Percentiles rank a stretch among this genome's conserved stretches.
These are phyloP conservation scores for Musca domestica DNA, from an alignment of 1,140 invertebrate genomes.

Conservation along the genomic window DNA sequence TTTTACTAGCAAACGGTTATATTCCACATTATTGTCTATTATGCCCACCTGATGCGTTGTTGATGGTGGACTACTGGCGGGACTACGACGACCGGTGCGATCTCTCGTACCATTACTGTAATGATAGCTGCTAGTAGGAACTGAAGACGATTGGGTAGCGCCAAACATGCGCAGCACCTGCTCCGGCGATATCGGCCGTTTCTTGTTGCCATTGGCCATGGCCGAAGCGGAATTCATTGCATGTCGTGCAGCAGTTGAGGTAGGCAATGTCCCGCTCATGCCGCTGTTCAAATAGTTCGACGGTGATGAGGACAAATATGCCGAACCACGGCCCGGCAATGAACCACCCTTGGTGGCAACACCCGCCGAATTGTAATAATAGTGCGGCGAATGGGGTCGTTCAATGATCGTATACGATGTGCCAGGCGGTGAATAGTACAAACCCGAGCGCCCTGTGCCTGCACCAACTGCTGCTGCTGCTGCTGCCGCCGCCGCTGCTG, in stretches of 20 bases:
- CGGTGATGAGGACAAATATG: constrained; percentile 63
- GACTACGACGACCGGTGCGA: constrained; percentile 58
- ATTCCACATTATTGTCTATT: no score
- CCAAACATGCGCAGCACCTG: constrained; percentile 70
- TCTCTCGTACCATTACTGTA: constrained; percentile 50
- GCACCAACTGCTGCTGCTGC: constrained; percentile 34
- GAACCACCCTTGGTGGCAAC: constrained; percentile 54
- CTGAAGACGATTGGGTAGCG: constrained; percentile 54
- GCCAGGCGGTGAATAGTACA: constrained; percentile 69
- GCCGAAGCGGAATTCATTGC: constrained; percentile 27
- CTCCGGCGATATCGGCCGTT: constrained; percentile 73
- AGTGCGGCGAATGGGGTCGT: constrained; percentile 70
- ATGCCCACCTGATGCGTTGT: constrained; percentile 62
- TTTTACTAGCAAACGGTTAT: not conserved
- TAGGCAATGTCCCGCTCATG: constrained; percentile 48
- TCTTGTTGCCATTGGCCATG: constrained; percentile 57
- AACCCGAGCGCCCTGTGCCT: constrained; percentile 56
- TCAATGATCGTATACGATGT: constrained; percentile 84
- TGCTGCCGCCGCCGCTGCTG: constrained; percentile 32
- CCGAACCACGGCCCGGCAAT: constrained; percentile 56
- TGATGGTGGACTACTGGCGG: constrained; percentile 72
- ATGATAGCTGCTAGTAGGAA: constrained; percentile 55
- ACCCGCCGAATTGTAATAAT: constrained; percentile 52
- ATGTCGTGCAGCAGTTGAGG: constrained; percentile 38
- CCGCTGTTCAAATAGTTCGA: constrained; percentile 54